A percentile compares a stretch with the other conserved stretches of the same genome.
phyloP scores from a whole-genome alignment of 2,113 vertebrate species.

The Polyodon spathula region DNA sequence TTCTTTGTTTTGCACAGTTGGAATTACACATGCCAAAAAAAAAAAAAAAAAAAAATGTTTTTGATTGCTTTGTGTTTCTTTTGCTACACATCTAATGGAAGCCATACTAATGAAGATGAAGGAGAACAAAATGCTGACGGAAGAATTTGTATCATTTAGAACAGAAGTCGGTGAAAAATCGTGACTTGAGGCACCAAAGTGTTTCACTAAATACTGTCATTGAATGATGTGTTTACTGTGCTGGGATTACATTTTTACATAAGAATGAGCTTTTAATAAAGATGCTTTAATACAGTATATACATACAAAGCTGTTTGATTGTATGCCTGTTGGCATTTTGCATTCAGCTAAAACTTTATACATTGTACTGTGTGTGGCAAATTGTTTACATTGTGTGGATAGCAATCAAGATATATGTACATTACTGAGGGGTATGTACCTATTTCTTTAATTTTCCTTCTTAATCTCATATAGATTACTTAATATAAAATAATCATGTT shows the following conservation, averaged over 20 bases:
- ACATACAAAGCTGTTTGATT: too few species aligned
- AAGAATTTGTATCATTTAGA: conserved; percentile 69
- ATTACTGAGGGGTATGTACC: too few species aligned
- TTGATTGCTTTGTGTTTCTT: conserved; percentile 41
- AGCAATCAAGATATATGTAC: too few species aligned
- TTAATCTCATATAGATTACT: too few species aligned
- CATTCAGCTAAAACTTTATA: too few species aligned
- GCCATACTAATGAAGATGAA: conserved; percentile 78
- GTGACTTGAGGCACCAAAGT: conserved; percentile 45
- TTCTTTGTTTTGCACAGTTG: background rate
- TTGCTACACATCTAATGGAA: conserved; percentile 75
- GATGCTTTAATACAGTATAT: background rate
- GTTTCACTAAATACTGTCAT: conserved; percentile 50
- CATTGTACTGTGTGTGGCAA: too few species aligned
- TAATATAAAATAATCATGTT: too few species aligned
- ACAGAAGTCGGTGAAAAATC: conserved; percentile 57
- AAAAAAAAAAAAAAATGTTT: conserved; percentile 24
- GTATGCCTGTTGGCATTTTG: too few species aligned
- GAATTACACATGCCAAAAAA: conserved; percentile 31
- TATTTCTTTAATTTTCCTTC: too few species aligned
- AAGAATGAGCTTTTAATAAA: background rate
- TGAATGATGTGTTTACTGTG: conserved; percentile 18
- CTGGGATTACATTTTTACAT: background rate
- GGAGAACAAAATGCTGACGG: conserved; percentile 77
- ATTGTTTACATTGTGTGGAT: too few species aligned